These are phyloP conservation scores for Conchocele bisecta DNA, from an alignment of 2,888 invertebrate genomes.

Conservation along the genomic window DNA sequence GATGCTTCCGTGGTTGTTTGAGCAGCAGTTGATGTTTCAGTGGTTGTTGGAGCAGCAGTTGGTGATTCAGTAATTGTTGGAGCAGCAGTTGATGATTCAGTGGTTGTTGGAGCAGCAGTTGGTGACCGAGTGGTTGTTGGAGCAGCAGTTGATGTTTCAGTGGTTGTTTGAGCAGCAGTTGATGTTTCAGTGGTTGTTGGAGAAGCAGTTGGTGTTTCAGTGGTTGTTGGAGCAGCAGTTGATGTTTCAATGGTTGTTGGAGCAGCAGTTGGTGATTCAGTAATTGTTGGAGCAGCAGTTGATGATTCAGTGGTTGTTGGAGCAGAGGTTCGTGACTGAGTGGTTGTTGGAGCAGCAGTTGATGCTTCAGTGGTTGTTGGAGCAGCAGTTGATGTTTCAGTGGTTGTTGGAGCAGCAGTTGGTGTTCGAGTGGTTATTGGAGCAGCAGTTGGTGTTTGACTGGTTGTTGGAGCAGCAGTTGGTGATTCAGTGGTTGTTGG, in stretches of 20 bases:
- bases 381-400: neutral
- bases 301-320: slow-evolving; percentile 20
- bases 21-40: slow-evolving; percentile 7
- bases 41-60: slow-evolving; percentile 14
- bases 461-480: slow-evolving; percentile 15
- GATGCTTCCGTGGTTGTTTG: neutral
- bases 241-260: slow-evolving; percentile 6
- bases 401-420: neutral
- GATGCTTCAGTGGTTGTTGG: slow-evolving; percentile 6
- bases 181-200: slow-evolving; percentile 12
- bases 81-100: neutral
- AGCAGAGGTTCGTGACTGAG: slow-evolving; percentile 9
- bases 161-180: neutral
- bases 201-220: slow-evolving; percentile 16
- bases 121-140: neutral
- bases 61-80: slow-evolving; percentile 9
- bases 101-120: neutral
- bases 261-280: slow-evolving; percentile 9
- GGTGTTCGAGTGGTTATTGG: too few species aligned
- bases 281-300: slow-evolving; percentile 19
- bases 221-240: slow-evolving; percentile 5
- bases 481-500: slow-evolving; percentile 10
- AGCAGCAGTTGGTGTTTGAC: slow-evolving; percentile 10
- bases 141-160: neutral
- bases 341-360: slow-evolving; percentile 4